phyloP scores from a whole-genome alignment of 2,888 invertebrate species.

The Scotopteryx bipunctaria region DNA sequence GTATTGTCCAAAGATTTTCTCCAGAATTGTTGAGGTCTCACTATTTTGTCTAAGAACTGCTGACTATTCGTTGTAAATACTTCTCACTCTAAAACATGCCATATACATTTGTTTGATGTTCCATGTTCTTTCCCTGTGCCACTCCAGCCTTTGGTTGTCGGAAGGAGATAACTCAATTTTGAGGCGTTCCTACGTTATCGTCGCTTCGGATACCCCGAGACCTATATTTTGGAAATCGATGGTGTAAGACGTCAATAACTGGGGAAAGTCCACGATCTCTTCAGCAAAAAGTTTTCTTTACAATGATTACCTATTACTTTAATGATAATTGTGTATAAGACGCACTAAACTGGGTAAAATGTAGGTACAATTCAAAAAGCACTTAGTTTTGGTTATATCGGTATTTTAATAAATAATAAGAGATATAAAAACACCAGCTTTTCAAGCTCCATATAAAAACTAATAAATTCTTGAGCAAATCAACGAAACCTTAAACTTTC shows the following conservation, averaged over 20 bases:
- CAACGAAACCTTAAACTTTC: slow-evolving; percentile 25
- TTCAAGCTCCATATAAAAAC: slow-evolving; percentile 6
- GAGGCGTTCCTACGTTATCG: slow-evolving; percentile 15
- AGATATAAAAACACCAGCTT: background rate
- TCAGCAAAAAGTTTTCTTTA: background rate
- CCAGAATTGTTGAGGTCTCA: too few relatives aligned
- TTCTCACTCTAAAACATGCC: background rate
- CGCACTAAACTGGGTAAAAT: too few relatives aligned
- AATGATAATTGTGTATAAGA: too few relatives aligned
- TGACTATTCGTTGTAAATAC: too few relatives aligned
- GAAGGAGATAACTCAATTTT: slow-evolving; percentile 25
- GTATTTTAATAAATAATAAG: too few relatives aligned
- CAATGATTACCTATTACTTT: too few relatives aligned
- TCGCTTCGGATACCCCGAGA: slow-evolving; percentile 25
- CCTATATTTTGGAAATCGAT: slow-evolving; percentile 28
- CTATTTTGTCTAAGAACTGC: too few relatives aligned
- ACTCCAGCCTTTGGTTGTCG: slow-evolving; percentile 18
- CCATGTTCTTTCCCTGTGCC: background rate
- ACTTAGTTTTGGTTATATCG: too few relatives aligned
- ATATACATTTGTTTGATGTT: background rate
- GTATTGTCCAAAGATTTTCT: too few relatives aligned
- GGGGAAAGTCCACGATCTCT: background rate
- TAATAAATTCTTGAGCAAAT: slow-evolving; percentile 24
- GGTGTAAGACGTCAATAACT: slow-evolving; percentile 11
- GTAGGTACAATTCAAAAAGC: too few relatives aligned